Percentiles rank a stretch among this genome's conserved stretches.
Conservation (phyloP, 2,797 vertebrate species). For the Xiphophorus birchmanni region DNA sequence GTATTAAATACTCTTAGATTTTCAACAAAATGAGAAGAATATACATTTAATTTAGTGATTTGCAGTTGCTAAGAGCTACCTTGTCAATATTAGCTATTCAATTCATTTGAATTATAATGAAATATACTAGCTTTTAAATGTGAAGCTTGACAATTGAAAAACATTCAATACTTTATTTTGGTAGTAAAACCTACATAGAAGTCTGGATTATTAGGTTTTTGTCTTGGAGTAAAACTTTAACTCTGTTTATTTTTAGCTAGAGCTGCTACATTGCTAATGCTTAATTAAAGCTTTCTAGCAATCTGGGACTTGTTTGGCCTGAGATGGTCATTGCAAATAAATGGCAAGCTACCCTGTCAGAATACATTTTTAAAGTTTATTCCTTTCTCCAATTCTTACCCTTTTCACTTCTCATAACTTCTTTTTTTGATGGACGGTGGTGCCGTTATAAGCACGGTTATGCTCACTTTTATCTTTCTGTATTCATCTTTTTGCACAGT, state of each 20-base stretch:
- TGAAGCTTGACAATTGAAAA: neutral
- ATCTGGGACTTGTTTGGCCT: no score
- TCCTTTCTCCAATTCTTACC: no score
- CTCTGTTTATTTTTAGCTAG: neutral
- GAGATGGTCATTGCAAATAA: no score
- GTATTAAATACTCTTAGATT: neutral
- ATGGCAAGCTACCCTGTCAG: neutral
- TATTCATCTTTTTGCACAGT: no score
- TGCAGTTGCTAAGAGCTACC: constrained; percentile 30
- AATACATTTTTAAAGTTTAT: no score
- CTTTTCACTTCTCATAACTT: no score
- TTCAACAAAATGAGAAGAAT: constrained; percentile 25
- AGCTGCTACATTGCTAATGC: neutral
- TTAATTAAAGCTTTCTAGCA: neutral
- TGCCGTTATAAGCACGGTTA: no score
- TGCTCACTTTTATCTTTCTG: no score
- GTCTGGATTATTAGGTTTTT: neutral
- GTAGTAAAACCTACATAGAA: neutral
- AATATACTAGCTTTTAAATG: neutral
- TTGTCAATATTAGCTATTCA: neutral
- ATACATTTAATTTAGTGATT: constrained; percentile 65
- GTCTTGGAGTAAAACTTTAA: neutral
- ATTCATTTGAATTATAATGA: neutral
- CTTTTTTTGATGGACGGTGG: no score
- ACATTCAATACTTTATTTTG: neutral